These are phyloP conservation scores for Cheiracanthium punctorium DNA, from an alignment of 2,888 invertebrate genomes.

Conservation along the genomic window DNA sequence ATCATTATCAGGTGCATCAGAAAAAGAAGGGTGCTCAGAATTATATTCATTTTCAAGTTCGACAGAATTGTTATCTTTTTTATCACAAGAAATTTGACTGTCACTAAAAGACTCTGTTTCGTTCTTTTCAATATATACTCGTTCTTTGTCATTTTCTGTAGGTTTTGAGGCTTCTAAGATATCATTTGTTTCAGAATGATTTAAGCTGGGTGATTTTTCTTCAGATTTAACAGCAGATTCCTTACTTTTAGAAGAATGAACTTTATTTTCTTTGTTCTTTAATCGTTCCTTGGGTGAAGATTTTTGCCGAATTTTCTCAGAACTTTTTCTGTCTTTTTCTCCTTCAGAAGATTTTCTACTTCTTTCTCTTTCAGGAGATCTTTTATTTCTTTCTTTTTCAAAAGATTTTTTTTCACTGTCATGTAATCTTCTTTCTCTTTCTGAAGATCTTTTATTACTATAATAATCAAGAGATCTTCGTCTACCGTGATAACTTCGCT, in stretches of 20 bases:
- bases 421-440: not conserved
- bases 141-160: too few relatives aligned
- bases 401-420: conserved; percentile 25
- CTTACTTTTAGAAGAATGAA: not conserved
- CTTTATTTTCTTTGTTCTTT: not conserved
- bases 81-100: too few relatives aligned
- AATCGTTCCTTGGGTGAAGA: not conserved
- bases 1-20: too few relatives aligned
- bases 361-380: not conserved
- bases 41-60: too few relatives aligned
- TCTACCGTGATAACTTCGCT: conserved; percentile 29
- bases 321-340: not conserved
- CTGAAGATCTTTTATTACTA: not conserved
- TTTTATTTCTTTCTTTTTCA: not conserved
- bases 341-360: conserved; percentile 5
- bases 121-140: too few relatives aligned
- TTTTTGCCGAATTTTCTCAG: not conserved
- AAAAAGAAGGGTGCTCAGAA: too few relatives aligned
- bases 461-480: conserved; percentile 22
- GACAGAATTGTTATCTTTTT: too few relatives aligned
- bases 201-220: too few relatives aligned
- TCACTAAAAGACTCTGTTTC: too few relatives aligned
- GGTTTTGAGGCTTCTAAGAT: too few relatives aligned
- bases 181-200: too few relatives aligned
- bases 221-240: not conserved